These are phyloP conservation scores for Dynastes maya DNA, from an alignment of 2,888 invertebrate species.

Conservation along the genomic window DNA sequence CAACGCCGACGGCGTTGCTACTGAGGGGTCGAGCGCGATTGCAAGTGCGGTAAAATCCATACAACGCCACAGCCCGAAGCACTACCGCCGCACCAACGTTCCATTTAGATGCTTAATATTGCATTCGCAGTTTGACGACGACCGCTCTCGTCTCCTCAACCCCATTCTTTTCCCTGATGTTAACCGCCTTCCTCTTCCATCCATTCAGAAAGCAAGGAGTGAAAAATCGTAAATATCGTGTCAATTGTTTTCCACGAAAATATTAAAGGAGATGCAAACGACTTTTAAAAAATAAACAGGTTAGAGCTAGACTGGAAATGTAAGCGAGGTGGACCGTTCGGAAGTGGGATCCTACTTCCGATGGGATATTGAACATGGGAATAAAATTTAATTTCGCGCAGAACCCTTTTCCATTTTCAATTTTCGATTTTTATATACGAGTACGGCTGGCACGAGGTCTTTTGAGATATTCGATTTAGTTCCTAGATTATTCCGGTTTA, in stretches of 20 bases:
- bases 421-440: background rate
- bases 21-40: constrained; percentile 4
- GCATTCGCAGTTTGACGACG: background rate
- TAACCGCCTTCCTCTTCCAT: no score
- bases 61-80: background rate
- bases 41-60: background rate
- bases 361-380: background rate
- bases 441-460: background rate
- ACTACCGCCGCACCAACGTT: background rate
- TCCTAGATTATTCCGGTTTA: background rate
- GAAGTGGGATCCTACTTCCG: background rate
- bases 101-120: constrained; percentile 1
- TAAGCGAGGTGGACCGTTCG: background rate
- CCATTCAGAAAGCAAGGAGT: background rate
- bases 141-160: no score
- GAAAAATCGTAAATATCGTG: no score
- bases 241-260: no score
- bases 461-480: background rate
- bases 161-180: no score
- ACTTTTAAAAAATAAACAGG: background rate
- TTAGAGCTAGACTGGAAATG: no score
- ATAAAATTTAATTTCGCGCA: background rate
- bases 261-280: background rate
- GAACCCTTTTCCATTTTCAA: constrained; percentile 5
- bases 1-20: background rate